phyloP scores from a whole-genome alignment of 2,797 vertebrate genomes.

The Acanthopagrus latus region DNA sequence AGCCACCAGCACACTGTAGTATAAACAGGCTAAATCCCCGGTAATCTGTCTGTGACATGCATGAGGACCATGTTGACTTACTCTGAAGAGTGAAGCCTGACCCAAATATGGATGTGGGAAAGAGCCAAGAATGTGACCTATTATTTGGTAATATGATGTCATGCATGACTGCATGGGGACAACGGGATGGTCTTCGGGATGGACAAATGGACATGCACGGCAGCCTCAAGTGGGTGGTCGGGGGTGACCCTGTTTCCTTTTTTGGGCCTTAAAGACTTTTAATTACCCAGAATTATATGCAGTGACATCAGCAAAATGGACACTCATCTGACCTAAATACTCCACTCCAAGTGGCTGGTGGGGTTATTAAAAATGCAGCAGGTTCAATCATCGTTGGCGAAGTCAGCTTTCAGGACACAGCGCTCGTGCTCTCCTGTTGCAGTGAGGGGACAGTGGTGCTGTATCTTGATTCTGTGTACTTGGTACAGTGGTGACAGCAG shows the following conservation, averaged over 20 bases:
- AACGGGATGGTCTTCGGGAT: conserved; percentile 14
- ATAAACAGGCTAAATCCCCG: conserved; percentile 74
- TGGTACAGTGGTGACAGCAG: too few species aligned
- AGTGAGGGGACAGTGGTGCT: neutral
- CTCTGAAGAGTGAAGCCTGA: conserved; percentile 68
- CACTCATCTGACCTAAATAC: conserved; percentile 62
- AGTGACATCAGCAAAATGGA: conserved; percentile 50
- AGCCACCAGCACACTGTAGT: conserved; percentile 61
- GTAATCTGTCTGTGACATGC: conserved; percentile 77
- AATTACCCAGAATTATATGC: conserved; percentile 43
- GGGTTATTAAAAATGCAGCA: conserved; percentile 26
- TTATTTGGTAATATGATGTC: conserved; percentile 58
- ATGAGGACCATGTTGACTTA: conserved; percentile 60
- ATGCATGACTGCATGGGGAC: conserved; percentile 49
- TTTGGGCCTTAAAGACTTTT: conserved; percentile 51
- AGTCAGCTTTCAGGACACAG: conserved; percentile 14
- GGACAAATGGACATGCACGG: conserved; percentile 11
- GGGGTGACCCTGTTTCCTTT: conserved; percentile 16
- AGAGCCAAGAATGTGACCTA: conserved; percentile 63
- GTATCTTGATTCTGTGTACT: neutral
- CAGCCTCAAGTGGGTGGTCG: conserved; percentile 16
- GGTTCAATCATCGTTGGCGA: conserved; percentile 28
- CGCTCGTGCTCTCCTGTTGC: neutral
- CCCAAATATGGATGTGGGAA: conserved; percentile 71
- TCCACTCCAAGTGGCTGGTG: conserved; percentile 12